Evolutionary conservation across 2,113 vertebrate species (phyloP).

Genomic region (Clarias gariepinus): DNA sequence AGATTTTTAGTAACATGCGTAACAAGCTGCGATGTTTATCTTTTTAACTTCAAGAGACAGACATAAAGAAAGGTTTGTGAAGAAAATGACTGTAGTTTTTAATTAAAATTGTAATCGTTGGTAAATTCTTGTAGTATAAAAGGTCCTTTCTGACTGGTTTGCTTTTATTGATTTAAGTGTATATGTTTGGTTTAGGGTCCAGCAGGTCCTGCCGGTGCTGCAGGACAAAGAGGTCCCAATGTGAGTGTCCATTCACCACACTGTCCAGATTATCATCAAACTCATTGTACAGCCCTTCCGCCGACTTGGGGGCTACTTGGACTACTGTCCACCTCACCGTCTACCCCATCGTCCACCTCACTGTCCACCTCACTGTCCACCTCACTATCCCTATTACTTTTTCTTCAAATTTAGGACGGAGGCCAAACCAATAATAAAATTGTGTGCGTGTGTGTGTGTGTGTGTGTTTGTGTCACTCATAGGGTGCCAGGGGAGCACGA

Average conservation of each 20-base stretch:
- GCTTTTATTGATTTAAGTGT: background rate
- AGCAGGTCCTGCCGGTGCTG: conserved; percentile 83
- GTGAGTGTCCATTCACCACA: conserved; percentile 72
- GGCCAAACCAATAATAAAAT: background rate
- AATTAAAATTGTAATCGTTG: background rate
- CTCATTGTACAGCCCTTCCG: background rate
- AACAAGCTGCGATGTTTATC: background rate
- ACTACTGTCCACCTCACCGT: background rate
- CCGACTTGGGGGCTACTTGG: background rate
- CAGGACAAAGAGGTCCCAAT: conserved; percentile 90
- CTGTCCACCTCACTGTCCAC: background rate
- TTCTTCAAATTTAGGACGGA: background rate
- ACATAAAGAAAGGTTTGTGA: background rate
- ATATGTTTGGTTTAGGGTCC: conserved; percentile 77
- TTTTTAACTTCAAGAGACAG: background rate
- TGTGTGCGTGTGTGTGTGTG: background rate
- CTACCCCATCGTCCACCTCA: background rate
- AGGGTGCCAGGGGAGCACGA: conserved; percentile 90
- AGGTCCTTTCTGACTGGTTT: background rate
- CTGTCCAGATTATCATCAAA: background rate
- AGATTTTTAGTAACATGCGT: no score
- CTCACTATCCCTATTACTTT: background rate
- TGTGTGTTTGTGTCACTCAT: conserved; percentile 17
- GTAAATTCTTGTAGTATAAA: background rate
- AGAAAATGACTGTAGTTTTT: no score